phyloP scores from a whole-genome alignment of 2,888 invertebrate species.

The Omphaloscelis lunosa region DNA sequence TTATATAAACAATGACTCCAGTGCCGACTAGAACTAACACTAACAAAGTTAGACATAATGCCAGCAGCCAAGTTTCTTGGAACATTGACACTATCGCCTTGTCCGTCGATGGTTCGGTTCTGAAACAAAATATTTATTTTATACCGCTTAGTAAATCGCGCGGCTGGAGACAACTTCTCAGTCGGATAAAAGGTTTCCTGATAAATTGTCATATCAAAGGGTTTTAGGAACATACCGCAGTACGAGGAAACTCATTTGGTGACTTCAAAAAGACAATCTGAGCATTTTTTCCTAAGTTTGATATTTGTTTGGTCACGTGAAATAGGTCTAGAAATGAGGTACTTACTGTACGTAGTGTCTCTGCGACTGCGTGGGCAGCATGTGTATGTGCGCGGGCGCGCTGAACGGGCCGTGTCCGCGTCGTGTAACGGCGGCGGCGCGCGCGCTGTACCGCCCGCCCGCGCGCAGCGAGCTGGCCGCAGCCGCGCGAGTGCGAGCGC shows the following conservation, averaged over 20 bases:
- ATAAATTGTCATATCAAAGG: constrained; percentile 17
- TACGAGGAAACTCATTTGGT: constrained; percentile 8
- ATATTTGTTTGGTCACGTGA: not conserved
- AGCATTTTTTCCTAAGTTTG: not conserved
- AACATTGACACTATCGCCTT: constrained; percentile 88
- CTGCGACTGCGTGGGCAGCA: constrained; percentile 91
- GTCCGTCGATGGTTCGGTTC: constrained; percentile 88
- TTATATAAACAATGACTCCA: constrained; percentile 84
- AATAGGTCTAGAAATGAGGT: not conserved
- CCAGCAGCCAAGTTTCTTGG: constrained; percentile 89
- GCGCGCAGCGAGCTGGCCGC: constrained; percentile 96
- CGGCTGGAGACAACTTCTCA: constrained; percentile 61
- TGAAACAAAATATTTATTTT: constrained; percentile 77
- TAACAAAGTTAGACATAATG: constrained; percentile 84
- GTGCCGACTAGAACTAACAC: constrained; percentile 83
- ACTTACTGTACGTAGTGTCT: constrained; percentile 73
- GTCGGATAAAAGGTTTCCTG: constrained; percentile 24
- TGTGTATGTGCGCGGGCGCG: constrained; percentile 93
- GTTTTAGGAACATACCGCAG: not conserved
- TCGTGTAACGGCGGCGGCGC: constrained; percentile 96
- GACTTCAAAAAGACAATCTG: constrained; percentile 10
- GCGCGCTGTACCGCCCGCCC: constrained; percentile 96
- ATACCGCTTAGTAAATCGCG: constrained; percentile 36
- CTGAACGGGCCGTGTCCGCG: constrained; percentile 97
- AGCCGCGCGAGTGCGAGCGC: constrained; percentile 96